These are phyloP conservation scores for Strix occidentalis DNA, from an alignment of 2,797 vertebrate species.

Conservation along the genomic window DNA sequence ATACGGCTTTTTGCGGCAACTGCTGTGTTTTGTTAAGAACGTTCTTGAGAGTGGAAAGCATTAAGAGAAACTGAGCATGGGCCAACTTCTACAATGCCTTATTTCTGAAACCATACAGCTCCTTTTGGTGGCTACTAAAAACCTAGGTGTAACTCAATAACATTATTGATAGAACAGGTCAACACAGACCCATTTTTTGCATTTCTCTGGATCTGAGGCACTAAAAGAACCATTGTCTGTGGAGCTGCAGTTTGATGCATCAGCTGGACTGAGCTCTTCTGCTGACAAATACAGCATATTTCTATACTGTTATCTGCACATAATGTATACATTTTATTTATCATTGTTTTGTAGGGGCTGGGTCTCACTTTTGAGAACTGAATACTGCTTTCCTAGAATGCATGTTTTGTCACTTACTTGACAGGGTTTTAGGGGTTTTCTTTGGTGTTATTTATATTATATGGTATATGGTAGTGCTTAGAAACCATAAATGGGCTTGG, in stretches of 20 bases:
- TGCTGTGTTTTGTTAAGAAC: not conserved
- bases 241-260: not conserved
- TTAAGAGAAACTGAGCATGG: not conserved
- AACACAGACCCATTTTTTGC: not conserved
- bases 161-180: not conserved
- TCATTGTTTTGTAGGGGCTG: not conserved
- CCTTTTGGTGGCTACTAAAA: not conserved
- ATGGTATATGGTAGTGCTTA: not conserved
- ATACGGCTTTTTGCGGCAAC: not conserved
- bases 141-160: fast-evolving
- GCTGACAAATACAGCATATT: not conserved
- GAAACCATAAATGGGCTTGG: not conserved
- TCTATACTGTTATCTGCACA: not conserved
- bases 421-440: not conserved
- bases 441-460: not conserved
- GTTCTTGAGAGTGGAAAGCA: not conserved
- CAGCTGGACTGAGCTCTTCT: not conserved
- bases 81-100: not conserved
- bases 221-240: not conserved
- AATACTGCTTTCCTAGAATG: not conserved
- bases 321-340: not conserved
- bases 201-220: not conserved
- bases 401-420: not conserved
- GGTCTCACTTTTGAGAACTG: not conserved
- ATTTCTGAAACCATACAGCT: not conserved